Percentiles rank a stretch among this genome's conserved stretches.
phyloP scores from a whole-genome alignment of 2,113 vertebrate genomes.

The Sus scrofa region T2T-Sscrofa CM000812.6:165686001-165686500 shows the following conservation, averaged over 20 bases:
- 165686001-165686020: not conserved
- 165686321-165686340: not conserved
- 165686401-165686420: too few species aligned
- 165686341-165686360: not conserved
- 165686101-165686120: constrained; percentile 11
- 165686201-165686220: not conserved
- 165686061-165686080: not conserved
- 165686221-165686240: not conserved
- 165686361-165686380: not conserved
- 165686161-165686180: not conserved
- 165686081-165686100: not conserved
- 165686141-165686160: not conserved
- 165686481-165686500: too few species aligned
- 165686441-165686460: too few species aligned
- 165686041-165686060: not conserved
- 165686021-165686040: not conserved
- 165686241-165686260: not conserved
- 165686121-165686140: not conserved
- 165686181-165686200: not conserved
- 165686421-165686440: too few species aligned
- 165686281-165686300: not conserved
- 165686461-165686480: too few species aligned
- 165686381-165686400: not conserved
- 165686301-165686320: not conserved
- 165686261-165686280: not conserved